These are phyloP conservation scores for Heliconius melpomene DNA, from an alignment of 1,140 invertebrate species.

Conservation along the genomic window DNA sequence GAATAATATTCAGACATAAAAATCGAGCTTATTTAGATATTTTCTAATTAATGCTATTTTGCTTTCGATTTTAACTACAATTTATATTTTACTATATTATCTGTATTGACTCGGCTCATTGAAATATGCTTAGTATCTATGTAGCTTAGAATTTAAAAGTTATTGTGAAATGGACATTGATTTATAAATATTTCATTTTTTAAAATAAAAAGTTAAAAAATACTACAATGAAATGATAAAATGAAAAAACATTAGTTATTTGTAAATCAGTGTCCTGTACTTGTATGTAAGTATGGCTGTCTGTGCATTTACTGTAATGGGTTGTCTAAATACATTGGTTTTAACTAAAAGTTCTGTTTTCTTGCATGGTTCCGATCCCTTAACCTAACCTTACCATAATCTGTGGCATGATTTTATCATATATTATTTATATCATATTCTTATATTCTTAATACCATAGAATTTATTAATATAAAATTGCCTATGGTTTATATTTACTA, in stretches of 20 bases:
- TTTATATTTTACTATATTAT: constrained; percentile 38
- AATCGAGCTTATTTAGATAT: constrained; percentile 39
- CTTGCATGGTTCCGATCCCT: constrained; percentile 64
- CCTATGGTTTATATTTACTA: too few species aligned
- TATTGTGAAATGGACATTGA: constrained; percentile 44
- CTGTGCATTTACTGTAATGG: constrained; percentile 68
- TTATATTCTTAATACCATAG: background rate
- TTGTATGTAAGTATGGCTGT: constrained; percentile 52
- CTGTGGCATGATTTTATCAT: constrained; percentile 48
- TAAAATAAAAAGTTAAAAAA: background rate
- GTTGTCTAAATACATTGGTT: constrained; percentile 73
- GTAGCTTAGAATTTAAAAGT: constrained; percentile 40
- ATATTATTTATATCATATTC: constrained; percentile 18
- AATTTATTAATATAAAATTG: too few species aligned
- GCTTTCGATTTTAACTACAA: constrained; percentile 31
- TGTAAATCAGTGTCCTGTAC: constrained; percentile 52
- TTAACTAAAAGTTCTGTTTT: constrained; percentile 70
- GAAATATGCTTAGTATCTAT: constrained; percentile 41
- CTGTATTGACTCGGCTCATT: constrained; percentile 33
- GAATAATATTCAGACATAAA: background rate
- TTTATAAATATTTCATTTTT: constrained; percentile 35
- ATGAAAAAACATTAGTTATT: background rate
- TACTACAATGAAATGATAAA: background rate
- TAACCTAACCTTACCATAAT: constrained; percentile 44
- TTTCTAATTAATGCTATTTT: constrained; percentile 16